Evolutionary conservation across 1,140 invertebrate genomes (phyloP).

Genomic region (Episyrphus balteatus): DNA sequence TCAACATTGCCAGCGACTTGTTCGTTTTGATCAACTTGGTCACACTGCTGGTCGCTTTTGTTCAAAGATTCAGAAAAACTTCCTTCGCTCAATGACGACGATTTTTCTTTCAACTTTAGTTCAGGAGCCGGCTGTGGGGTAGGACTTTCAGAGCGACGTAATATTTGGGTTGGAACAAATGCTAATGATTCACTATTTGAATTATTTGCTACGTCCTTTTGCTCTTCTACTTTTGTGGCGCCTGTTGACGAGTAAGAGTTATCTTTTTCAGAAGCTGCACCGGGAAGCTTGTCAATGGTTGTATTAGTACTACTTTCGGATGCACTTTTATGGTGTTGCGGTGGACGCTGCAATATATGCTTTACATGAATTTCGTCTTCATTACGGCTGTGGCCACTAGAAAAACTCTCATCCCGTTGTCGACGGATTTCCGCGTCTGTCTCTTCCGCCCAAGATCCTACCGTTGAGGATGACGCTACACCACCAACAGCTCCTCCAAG

Average conservation of each 20-base stretch:
- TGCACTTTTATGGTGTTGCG: constrained; percentile 26
- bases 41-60: constrained; percentile 12
- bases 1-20: background rate
- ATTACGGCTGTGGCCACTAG: constrained; percentile 30
- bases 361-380: constrained; percentile 33
- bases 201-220: constrained; percentile 7
- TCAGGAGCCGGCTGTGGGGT: constrained; percentile 12
- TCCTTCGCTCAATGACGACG: background rate
- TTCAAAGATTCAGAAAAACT: background rate
- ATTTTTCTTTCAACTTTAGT: constrained; percentile 8
- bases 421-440: constrained; percentile 31
- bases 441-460: constrained; percentile 32
- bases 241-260: constrained; percentile 6
- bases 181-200: constrained; percentile 7
- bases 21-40: constrained; percentile 7
- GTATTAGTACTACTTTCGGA: constrained; percentile 18
- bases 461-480: background rate
- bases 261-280: constrained; percentile 1
- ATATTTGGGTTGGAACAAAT: constrained; percentile 23
- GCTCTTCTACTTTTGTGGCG: constrained; percentile 2
- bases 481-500: constrained; percentile 3
- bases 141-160: constrained; percentile 15
- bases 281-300: background rate
- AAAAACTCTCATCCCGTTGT: constrained; percentile 29
- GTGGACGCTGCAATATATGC: constrained; percentile 24